Evolutionary conservation across 2,797 vertebrate genomes (phyloP), one percentile per base, ranked within the genome.

Genomic region (Neosilurus hyrtlii): DNA sequence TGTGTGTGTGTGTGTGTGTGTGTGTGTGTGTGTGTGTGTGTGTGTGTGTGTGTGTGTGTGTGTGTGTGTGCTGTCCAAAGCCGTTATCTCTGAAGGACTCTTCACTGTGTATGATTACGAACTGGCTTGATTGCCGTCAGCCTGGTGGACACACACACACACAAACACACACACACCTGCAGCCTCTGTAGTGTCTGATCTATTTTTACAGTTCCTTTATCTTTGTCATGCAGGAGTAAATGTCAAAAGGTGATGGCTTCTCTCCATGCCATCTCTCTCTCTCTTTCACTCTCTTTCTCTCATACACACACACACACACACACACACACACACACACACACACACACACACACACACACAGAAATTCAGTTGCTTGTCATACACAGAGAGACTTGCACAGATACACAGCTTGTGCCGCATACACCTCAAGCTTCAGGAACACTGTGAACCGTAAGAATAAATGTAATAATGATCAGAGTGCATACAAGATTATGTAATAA

Each of bases 161-260:
- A 92, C 93, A 91, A 89, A 90, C 90, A 30, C 91, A 90, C 88
- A 88, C 65, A 90, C 92, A 59, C 83, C 65, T 71, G 74, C 61
- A 43, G n/a, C 65, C 4, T 43, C 89, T 88, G 87, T 88, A 91
- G 89, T 91, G 92, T 93, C 91, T 91, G 92, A 89, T 90, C 92
- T 93, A 91, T 91, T 92, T 94, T 93, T 93, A 93, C 90, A 92
- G 49, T 67, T 51, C 61, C 82, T 79, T 83, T 72, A 83, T 83
- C 82, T 83, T 57, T 0, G 20, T 9, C 24, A 52, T 79, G 67
- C 35, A 52, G 73, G n/a, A n/a, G 51, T 80, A 84, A 86, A 82
- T 54, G 62, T 77, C 51, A 78, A 62, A 76, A 82, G 49, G 83
- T 70, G 65, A 82, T 54, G 49, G 63, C 71, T 84, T 66, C 56